A percentile compares a stretch with the other conserved stretches of the same genome.
These are phyloP conservation scores for Drosophila bunnanda DNA, from an alignment of 2,888 invertebrate species.

Conservation along the genomic window DNA sequence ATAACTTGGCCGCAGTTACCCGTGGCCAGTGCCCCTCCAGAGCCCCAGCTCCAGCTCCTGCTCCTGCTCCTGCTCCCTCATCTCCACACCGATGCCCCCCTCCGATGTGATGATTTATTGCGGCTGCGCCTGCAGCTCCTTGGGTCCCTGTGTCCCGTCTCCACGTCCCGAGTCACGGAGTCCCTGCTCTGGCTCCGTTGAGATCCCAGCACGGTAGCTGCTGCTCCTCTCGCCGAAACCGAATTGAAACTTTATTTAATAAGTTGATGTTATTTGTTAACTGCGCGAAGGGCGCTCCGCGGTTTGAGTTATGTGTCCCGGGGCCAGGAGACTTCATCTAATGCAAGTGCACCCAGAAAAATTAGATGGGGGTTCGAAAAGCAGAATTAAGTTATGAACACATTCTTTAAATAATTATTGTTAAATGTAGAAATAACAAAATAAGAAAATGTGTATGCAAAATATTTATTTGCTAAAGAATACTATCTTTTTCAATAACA, in stretches of 20 bases:
- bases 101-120: slow-evolving; percentile 80
- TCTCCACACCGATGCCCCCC: slow-evolving; percentile 29
- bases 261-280: slow-evolving; percentile 81
- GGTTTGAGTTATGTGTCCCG: slow-evolving; percentile 64
- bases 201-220: slow-evolving; percentile 71
- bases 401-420: too few species aligned
- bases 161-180: slow-evolving; percentile 7
- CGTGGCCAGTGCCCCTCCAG: slow-evolving; percentile 12
- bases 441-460: too few species aligned
- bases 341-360: slow-evolving; percentile 29
- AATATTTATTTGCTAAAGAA: too few species aligned
- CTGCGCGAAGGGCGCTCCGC: slow-evolving; percentile 67
- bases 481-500: too few species aligned
- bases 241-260: slow-evolving; percentile 80
- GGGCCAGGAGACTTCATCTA: slow-evolving; percentile 51
- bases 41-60: background rate
- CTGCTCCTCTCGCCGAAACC: slow-evolving; percentile 48
- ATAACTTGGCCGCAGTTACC: slow-evolving; percentile 76
- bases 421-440: background rate
- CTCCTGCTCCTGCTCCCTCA: slow-evolving; percentile 1
- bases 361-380: background rate
- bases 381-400: background rate
- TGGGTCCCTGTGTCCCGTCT: slow-evolving; percentile 18
- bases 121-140: slow-evolving; percentile 71
- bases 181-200: slow-evolving; percentile 10